A percentile compares a stretch with the other conserved stretches of the same genome.
These are phyloP conservation scores for Crocuta crocuta DNA, from an alignment of 2,113 vertebrate species.

Conservation along the genomic window DNA sequence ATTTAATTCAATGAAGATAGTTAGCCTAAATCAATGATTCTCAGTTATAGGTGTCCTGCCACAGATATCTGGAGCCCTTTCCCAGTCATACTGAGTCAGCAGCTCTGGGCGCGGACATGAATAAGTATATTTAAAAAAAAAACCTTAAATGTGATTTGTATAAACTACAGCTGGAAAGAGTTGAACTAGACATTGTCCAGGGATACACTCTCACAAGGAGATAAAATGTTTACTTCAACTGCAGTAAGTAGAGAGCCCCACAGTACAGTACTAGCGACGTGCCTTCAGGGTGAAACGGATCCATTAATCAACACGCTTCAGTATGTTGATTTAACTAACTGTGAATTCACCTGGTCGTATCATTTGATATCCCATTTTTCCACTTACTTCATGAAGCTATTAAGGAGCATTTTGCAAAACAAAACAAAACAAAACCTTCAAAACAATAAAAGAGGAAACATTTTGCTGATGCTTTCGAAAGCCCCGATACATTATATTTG, in stretches of 20 bases:
- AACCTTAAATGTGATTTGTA: neutral
- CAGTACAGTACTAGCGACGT: neutral
- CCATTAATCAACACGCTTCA: neutral
- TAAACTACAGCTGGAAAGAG: neutral
- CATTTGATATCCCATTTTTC: neutral
- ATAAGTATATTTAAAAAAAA: neutral
- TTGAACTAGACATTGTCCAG: conserved; percentile 2
- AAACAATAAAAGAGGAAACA: neutral
- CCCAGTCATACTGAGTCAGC: neutral
- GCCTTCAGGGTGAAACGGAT: neutral
- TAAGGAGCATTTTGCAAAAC: neutral
- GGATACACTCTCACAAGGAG: neutral
- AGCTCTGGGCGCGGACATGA: neutral
- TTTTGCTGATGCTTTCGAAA: conserved; percentile 41
- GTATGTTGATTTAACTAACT: conserved; percentile 42
- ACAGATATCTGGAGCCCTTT: neutral
- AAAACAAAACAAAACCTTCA: neutral
- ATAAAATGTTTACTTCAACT: conserved; percentile 40
- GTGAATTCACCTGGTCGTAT: neutral
- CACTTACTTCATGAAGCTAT: neutral
- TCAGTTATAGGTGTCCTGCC: neutral
- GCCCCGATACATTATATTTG: neutral
- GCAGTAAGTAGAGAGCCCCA: neutral
- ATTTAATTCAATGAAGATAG: neutral
- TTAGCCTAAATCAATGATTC: neutral